These are phyloP conservation scores for Lacanobia wlatinum DNA, from an alignment of 2,888 invertebrate genomes.

Conservation along the genomic window DNA sequence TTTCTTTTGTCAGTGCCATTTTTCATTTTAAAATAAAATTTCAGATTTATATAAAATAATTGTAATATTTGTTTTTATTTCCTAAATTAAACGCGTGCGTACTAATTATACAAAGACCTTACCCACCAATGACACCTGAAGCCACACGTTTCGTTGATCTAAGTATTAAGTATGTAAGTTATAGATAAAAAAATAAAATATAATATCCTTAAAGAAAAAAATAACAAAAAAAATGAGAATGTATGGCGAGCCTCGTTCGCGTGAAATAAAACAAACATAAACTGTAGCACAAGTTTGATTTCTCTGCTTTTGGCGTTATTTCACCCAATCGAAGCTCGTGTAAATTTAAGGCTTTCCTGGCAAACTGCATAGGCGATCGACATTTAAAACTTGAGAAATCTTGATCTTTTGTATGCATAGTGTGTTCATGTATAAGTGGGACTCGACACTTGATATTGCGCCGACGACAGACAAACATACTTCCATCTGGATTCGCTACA, in stretches of 20 bases:
- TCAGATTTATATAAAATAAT: conserved; percentile 68
- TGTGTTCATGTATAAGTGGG: conserved; percentile 69
- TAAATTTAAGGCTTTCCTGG: conserved; percentile 85
- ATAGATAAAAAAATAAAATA: conserved; percentile 85
- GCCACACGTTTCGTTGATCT: conserved; percentile 88
- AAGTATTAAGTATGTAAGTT: conserved; percentile 90
- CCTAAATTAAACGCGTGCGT: conserved; percentile 78
- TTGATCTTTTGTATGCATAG: conserved; percentile 75
- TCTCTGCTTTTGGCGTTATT: conserved; percentile 75
- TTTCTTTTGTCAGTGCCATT: conserved; percentile 80
- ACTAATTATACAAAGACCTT: conserved; percentile 84
- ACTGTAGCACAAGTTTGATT: conserved; percentile 74
- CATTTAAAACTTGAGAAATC: conserved; percentile 66
- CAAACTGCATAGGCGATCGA: conserved; percentile 81
- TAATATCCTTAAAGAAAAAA: conserved; percentile 80
- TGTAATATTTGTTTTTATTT: conserved; percentile 65
- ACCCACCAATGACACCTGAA: conserved; percentile 89
- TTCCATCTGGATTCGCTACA: conserved; percentile 66
- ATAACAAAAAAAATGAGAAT: conserved; percentile 79
- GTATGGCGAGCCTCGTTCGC: conserved; percentile 82
- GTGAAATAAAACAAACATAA: conserved; percentile 77
- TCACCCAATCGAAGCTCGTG: conserved; percentile 84
- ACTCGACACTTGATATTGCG: conserved; percentile 69
- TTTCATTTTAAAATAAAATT: conserved; percentile 67
- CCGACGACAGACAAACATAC: conserved; percentile 57